Percentiles rank a stretch among this genome's conserved stretches.
Evolutionary conservation across 2,888 invertebrate species (phyloP).

Genomic region (Polydrusus cervinus): DNA sequence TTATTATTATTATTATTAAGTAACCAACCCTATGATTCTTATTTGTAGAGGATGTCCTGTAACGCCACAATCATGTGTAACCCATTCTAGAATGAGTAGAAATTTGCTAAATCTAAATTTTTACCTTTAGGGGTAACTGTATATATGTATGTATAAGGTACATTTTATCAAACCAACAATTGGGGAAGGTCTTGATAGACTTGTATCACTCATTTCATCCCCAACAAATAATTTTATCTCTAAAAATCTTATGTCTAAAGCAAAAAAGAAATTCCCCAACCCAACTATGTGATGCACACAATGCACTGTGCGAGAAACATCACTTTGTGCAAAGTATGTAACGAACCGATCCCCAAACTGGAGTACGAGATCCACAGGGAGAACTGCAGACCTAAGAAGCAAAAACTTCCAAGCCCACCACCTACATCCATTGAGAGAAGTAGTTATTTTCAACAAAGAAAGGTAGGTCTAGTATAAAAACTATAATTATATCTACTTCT

Average conservation of each 20-base stretch:
- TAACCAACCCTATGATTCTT: no score
- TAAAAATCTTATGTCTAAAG: constrained; percentile 69
- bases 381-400: constrained; percentile 70
- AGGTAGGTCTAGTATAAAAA: constrained; percentile 45
- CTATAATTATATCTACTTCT: neutral
- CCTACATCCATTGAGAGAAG: constrained; percentile 62
- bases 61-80: no score
- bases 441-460: constrained; percentile 62
- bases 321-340: constrained; percentile 78
- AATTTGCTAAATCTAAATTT: no score
- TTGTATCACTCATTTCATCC: neutral
- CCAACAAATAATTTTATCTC: constrained; percentile 29
- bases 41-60: no score
- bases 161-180: no score
- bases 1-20: no score
- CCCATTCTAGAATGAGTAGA: no score
- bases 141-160: no score
- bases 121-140: no score
- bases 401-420: constrained; percentile 58
- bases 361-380: constrained; percentile 76
- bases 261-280: constrained; percentile 79
- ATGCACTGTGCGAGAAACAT: constrained; percentile 82
- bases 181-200: no score
- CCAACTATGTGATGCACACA: constrained; percentile 81
- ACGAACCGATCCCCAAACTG: constrained; percentile 77